Base-by-base conservation (phyloP, 2,797 vertebrate species). In the Darevskia nairensis region DNA sequence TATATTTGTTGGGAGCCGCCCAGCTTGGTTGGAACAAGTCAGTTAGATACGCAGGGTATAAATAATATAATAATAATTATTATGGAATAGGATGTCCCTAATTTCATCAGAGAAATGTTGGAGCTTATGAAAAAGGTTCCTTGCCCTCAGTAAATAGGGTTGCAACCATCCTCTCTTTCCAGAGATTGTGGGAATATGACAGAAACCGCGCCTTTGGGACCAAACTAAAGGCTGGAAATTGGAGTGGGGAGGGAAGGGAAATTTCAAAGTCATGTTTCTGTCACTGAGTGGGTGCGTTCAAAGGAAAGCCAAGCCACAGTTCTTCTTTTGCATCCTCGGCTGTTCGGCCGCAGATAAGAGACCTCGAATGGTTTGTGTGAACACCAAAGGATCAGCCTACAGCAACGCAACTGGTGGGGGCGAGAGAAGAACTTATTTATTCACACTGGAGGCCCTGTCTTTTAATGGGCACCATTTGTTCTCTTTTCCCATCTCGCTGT, bases 311-410 rank as follows among this genome's bases (percentile, higher is more conserved):
- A 46, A 79, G 50, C 86, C 87, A 84, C 72, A 15, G 92, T 64
- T 94, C 82, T 86, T 41, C 79, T 93, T 94, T 93, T 86, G 82
- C 87, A 29, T 93, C 90, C 79, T 90, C 1, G 71, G 89, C 92
- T 95, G 93, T 81, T 89, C 83, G 86, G 82, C 91, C 86, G 88
- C 92, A 92, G 94, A 95, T 95, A 95, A 95, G 92, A 92, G 89
- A 91, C 91, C 93, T 94, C 5, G 90, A 91, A 86, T 92, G 85
- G 89, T 90, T 95, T 91, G 86, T 90, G 41, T 6, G 91, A 93
- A 93, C 86, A 92, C 92, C 90, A 93, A 95, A 95, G 90, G 79
- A 59, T 82, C 82, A 50, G 92, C 94, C 92, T 92, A 77, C 84
- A 94, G 94, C 89, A 85, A 93, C 86, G 90, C 91, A 80, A 93